Percentiles rank a stretch among this genome's conserved stretches.
phyloP scores from a whole-genome alignment of 2,113 vertebrate species.

The Pycnonotus jocosus region DNA sequence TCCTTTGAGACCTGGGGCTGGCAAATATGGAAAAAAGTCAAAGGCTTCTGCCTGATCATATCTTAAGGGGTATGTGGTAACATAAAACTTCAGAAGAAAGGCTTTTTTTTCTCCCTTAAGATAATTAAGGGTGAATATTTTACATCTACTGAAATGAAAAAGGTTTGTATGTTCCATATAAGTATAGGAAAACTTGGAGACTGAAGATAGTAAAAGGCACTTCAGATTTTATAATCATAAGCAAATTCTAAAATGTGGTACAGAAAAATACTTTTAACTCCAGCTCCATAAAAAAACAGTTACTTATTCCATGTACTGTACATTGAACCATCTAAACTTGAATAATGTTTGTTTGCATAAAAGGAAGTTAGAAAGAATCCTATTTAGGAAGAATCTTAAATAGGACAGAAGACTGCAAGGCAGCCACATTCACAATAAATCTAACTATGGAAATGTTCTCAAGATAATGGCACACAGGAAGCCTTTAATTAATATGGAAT shows the following conservation, averaged over 20 bases:
- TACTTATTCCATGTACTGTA: neutral
- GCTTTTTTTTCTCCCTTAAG: neutral
- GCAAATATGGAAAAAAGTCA: neutral
- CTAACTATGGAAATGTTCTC: neutral
- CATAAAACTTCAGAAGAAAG: neutral
- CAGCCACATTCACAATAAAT: neutral
- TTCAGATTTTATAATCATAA: neutral
- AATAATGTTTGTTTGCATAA: neutral
- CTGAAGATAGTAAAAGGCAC: neutral
- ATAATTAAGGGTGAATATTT: neutral
- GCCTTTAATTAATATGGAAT: neutral
- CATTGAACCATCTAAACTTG: neutral
- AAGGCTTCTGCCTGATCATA: neutral
- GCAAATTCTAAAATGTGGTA: neutral
- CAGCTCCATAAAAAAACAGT: neutral
- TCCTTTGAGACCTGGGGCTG: neutral
- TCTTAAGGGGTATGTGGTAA: neutral
- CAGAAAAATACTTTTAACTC: neutral
- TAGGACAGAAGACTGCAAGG: neutral
- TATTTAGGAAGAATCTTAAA: neutral
- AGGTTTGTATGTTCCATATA: neutral
- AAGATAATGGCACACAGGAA: neutral
- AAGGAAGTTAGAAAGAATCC: neutral
- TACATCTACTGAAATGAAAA: neutral
- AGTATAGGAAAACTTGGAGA: neutral